Base-by-base conservation (phyloP, 2,797 vertebrate species). In the Hyperoplus immaculatus region DNA sequence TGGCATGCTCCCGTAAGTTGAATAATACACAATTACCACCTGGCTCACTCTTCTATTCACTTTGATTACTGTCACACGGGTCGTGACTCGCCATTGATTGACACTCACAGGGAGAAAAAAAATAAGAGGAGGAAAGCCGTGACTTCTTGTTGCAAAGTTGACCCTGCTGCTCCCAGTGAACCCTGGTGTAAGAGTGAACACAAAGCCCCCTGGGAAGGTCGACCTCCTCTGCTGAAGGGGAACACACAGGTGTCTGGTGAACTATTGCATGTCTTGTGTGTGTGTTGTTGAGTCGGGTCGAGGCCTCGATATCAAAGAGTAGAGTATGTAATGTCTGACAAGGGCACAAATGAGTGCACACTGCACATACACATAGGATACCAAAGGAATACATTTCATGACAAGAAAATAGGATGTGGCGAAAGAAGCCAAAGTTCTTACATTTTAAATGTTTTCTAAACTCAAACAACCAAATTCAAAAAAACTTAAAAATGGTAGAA, bases 11-110 rank as follows among this genome's bases (percentile, higher is more conserved):
- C 64, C 21, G 72, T 87, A 88, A 90, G 88, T 89, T 90, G 83
- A 92, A 92, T 89, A 88, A 91, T 89, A 89, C 79, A 88, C 90
- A 87, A 89, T 89, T 89, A 91, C 79, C 85, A 80, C 84, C 87
- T 87, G 87, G 82, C 80, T 85, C 78, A 69, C 86, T 84, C 65
- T 12, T 51, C 76, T 54, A 85, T 87, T 86, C 82, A 74, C 90
- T 92, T 92, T 93, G 91, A 94, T 91, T 93, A 56, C 63, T 58
- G 83, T 82, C 81, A 75, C 81, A 10, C 39, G 9, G 87, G 89
- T 87, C 68, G 36, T 5, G 82, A 80, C 78, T 72, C 57, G 60
- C 85, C 79, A 68, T 81, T 76, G 86, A 87, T 60, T 87, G 92
- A 91, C 87, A 86, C 81, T 67, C 75, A 21, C 58, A 50, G 80